Evolutionary conservation across 2,113 vertebrate species (phyloP).

Genomic region (Phodopus roborovskii): DNA sequence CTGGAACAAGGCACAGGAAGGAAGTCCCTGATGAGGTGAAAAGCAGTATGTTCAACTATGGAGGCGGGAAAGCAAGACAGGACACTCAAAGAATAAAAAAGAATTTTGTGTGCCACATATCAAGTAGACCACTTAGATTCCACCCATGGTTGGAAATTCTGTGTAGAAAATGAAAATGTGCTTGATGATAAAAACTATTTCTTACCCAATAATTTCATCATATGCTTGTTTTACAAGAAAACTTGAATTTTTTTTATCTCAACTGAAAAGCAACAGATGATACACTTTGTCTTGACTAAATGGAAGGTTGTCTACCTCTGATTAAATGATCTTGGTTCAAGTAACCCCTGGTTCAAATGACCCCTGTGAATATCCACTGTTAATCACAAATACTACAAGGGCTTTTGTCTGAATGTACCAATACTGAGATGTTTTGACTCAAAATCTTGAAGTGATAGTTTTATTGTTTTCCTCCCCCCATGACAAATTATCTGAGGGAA

Average conservation of each 20-base stretch:
- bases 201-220: conserved; percentile 73
- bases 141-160: conserved; percentile 52
- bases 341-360: conserved; percentile 67
- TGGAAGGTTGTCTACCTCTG: conserved; percentile 62
- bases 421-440: conserved; percentile 49
- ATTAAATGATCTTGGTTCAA: conserved; percentile 75
- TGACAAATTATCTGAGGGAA: conserved; percentile 72
- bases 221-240: conserved; percentile 46
- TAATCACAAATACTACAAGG: conserved; percentile 64
- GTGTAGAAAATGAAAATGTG: conserved; percentile 64
- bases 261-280: conserved; percentile 71
- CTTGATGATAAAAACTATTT: conserved; percentile 66
- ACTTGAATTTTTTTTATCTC: conserved; percentile 67
- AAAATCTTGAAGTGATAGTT: conserved; percentile 46
- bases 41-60: conserved; percentile 31
- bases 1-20: conserved; percentile 47
- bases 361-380: conserved; percentile 65
- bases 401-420: conserved; percentile 34
- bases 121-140: conserved; percentile 21
- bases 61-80: background rate
- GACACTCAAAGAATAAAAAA: background rate
- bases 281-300: conserved; percentile 71
- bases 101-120: conserved; percentile 19
- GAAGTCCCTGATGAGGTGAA: conserved; percentile 56
- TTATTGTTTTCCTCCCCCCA: conserved; percentile 60